phyloP scores from a whole-genome alignment of 2,888 invertebrate species.

The Erebia epiphron region DNA sequence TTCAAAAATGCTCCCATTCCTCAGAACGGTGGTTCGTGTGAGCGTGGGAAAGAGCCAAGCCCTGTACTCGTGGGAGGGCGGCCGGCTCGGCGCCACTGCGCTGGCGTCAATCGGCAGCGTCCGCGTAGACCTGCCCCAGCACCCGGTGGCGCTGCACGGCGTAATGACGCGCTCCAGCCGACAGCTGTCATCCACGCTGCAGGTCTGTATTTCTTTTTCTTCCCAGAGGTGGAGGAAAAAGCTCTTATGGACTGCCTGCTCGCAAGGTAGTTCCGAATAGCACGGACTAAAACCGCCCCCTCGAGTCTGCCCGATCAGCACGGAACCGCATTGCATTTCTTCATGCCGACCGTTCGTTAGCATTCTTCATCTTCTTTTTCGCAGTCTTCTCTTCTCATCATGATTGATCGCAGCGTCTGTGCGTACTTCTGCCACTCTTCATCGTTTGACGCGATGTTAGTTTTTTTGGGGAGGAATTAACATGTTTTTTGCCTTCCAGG shows the following conservation, averaged over 20 bases:
- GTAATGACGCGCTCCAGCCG: constrained; percentile 98
- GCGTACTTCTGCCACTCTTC: background rate
- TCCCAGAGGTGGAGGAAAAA: too few relatives aligned
- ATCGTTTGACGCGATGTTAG: background rate
- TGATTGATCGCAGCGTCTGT: too few relatives aligned
- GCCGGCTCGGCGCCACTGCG: constrained; percentile 89
- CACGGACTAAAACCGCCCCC: too few relatives aligned
- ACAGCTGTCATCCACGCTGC: constrained; percentile 95
- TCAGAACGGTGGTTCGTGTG: constrained; percentile 95
- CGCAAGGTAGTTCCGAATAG: too few relatives aligned
- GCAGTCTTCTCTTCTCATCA: background rate
- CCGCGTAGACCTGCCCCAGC: constrained; percentile 98
- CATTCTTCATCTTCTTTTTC: too few relatives aligned
- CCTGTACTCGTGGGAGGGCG: constrained; percentile 91
- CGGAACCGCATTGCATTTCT: too few relatives aligned
- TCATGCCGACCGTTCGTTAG: too few relatives aligned
- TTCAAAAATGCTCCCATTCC: background rate
- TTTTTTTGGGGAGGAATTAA: background rate
- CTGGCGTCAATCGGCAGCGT: constrained; percentile 95
- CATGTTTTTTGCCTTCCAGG: constrained; percentile 64
- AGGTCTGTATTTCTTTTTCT: constrained; percentile 72
- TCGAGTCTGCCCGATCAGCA: too few relatives aligned
- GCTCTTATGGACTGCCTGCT: too few relatives aligned
- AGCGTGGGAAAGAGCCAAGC: constrained; percentile 96
- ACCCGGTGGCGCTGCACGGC: constrained; percentile 98